Evolutionary conservation across 1,140 invertebrate species (phyloP).

Genomic region (Drosophila tsacasi): DNA sequence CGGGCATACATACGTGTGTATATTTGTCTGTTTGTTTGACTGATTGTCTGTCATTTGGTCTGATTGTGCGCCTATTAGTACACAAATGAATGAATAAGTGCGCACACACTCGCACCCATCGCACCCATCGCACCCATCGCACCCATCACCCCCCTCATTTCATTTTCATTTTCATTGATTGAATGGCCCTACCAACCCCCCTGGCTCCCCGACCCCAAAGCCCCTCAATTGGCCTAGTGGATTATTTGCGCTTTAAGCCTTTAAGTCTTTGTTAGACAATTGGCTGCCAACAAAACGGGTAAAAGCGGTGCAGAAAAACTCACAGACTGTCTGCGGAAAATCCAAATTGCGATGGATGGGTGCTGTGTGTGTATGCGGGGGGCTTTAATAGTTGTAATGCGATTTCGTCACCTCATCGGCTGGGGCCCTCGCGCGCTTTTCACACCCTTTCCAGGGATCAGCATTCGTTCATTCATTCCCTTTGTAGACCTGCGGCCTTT

Average conservation of each 20-base stretch:
- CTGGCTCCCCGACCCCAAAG: neutral
- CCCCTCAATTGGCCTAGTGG: conserved; percentile 60
- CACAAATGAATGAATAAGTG: conserved; percentile 82
- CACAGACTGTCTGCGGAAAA: neutral
- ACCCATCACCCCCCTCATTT: conserved; percentile 7
- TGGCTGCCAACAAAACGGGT: conserved; percentile 49
- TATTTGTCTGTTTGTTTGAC: conserved; percentile 77
- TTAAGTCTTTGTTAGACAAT: conserved; percentile 83
- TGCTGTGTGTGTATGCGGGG: conserved; percentile 12
- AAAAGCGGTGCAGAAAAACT: conserved; percentile 4
- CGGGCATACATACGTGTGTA: conserved; percentile 27
- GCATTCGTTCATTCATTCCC: conserved; percentile 13
- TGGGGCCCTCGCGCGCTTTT: neutral
- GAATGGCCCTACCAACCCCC: conserved; percentile 43
- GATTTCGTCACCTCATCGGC: conserved; percentile 61
- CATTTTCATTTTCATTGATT: conserved; percentile 80
- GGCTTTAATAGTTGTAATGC: conserved; percentile 73
- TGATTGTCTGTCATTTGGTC: conserved; percentile 78
- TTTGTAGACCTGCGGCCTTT: conserved; percentile 30
- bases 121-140: neutral
- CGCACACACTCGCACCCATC: conserved; percentile 52
- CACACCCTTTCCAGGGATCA: conserved; percentile 8
- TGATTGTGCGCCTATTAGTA: conserved; percentile 82
- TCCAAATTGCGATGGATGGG: conserved; percentile 12
- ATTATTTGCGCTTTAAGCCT: conserved; percentile 80